Base-by-base conservation (phyloP, 2,797 vertebrate species). In the Malurus splendens region DNA sequence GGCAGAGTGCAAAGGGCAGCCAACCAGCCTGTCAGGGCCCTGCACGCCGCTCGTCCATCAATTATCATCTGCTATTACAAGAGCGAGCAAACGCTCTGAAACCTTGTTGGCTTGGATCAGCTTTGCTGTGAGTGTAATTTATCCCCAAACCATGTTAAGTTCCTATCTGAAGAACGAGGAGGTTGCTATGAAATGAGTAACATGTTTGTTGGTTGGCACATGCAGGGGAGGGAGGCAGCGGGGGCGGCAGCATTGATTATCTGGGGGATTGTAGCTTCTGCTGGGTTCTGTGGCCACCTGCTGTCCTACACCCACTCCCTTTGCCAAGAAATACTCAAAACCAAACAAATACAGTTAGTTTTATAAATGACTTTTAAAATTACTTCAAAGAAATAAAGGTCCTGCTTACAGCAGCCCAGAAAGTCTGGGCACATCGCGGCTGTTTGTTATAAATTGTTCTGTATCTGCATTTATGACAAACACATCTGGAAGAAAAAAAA, bases 1-100 rank as follows among this genome's bases (percentile, higher is more conserved):
- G 98, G 97, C 97, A 98, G 97, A 98, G 98, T 98, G 98, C 98
- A 99, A 98, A 98, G 98, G 98, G 97, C 98, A 98, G 97, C 97
- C 98, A 98, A 98, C 97, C 97, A 97, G 97, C 95, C 98, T 98
- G 98, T 98, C 98, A 98, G 97, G 97, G 98, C 97, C 97, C 96
- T 93, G 97, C 97, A 95, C 85, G 76, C 90, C 7, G 74, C 95
- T 98, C 98, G 95, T 99, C 98, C 98, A 99, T 99, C 99, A 99
- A 98, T 99, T 99, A 98, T 98, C 98, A 98, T 98, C 98, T 98
- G 98, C 97, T 97, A 96, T 90, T 96, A 96, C 94, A 97, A 98
- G 97, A 98, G 96, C 51, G 88, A 97, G 96, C 93, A 93, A 94
- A 94, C 96, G 97, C 97, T 97, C 94, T 93, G 96, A 97, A 97